Base-by-base conservation (phyloP, 2,113 vertebrate species). In the Tringa solitaria region DNA sequence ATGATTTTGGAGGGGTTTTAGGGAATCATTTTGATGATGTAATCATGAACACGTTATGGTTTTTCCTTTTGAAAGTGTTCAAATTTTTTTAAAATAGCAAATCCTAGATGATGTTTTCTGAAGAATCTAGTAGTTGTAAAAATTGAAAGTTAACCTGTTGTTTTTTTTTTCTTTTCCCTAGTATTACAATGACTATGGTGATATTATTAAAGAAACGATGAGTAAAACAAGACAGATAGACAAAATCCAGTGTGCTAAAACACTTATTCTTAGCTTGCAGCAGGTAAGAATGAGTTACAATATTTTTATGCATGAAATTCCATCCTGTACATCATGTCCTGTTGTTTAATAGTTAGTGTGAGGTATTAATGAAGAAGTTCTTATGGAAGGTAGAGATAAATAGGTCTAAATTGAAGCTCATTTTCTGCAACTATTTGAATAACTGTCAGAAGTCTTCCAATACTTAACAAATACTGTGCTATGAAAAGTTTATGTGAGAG, bases 171-270 rank as follows among this genome's bases (percentile, higher is more conserved):
- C 32, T 94, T 84, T n/a, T 81, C 87, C 75, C 48, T 96, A 99
- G 99, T 99, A 99, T 98, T 99, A 99, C 97, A 99, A 99, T 51
- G 99, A 99, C 93, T 99, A 99, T 65, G 99, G 99, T 45, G 99
- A 99, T 96, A 99, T 99, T 95, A 99, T 99, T 97, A 99, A 99
- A 98, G 99, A 99, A 98, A 99, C 99, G 0, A 99, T 99, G 99
- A 99, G 99, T 97, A 99, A 99, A 98, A 99, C 99, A 61, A 98
- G 99, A 92, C 99, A 99, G 97, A 99, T 99, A 72, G 99, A 99
- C 97, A 99, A 99, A 98, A 99, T 99, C 96, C 99, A 99, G 63
- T 99, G 99, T 98, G 99, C 99, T 97, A 99, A 99, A 98, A 99
- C 99, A 0, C 99, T 99, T 95, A 99, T 99, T 97, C 99, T 99